These are phyloP conservation scores for Fopius arisanus DNA, from an alignment of 1,140 invertebrate genomes.

Conservation along the genomic window DNA sequence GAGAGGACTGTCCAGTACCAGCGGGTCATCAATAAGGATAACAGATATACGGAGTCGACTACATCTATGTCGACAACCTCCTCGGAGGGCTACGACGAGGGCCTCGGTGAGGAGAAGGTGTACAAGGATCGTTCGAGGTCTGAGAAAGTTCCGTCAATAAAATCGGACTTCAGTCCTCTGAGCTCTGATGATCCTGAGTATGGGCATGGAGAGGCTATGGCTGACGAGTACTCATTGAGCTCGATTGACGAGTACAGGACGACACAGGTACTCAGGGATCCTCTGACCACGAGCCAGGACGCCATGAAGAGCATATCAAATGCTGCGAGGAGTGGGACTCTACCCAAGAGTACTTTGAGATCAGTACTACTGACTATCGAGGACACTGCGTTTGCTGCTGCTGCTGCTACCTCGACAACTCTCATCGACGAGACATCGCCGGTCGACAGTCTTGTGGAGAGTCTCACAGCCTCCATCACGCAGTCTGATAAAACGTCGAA, in stretches of 20 bases:
- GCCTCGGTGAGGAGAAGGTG: conserved; percentile 64
- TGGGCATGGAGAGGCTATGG: conserved; percentile 73
- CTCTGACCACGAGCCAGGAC: conserved; percentile 39
- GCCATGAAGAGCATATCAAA: conserved; percentile 45
- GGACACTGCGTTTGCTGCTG: conserved; percentile 79
- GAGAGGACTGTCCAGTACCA: conserved; percentile 67
- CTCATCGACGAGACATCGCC: conserved; percentile 82
- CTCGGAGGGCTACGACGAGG: conserved; percentile 65
- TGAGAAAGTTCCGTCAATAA: conserved; percentile 60
- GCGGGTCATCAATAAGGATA: conserved; percentile 58
- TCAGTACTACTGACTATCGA: conserved; percentile 70
- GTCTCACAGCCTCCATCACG: conserved; percentile 68
- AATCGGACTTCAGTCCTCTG: conserved; percentile 59
- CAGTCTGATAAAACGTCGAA: conserved; percentile 54
- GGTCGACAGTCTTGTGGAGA: conserved; percentile 79
- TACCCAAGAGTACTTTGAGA: conserved; percentile 52
- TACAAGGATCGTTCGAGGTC: conserved; percentile 61
- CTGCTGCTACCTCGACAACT: conserved; percentile 72
- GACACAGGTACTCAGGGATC: conserved; percentile 29
- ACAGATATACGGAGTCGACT: conserved; percentile 52
- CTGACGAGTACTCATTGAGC: conserved; percentile 70
- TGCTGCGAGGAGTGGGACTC: conserved; percentile 43
- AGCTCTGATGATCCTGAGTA: conserved; percentile 66
- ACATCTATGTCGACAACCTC: conserved; percentile 64
- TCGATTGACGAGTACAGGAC: conserved; percentile 66